A percentile compares a stretch with the other conserved stretches of the same genome.
phyloP scores from a whole-genome alignment of 2,113 vertebrate species.

The Sinocyclocheilus anshuiensis region DNA sequence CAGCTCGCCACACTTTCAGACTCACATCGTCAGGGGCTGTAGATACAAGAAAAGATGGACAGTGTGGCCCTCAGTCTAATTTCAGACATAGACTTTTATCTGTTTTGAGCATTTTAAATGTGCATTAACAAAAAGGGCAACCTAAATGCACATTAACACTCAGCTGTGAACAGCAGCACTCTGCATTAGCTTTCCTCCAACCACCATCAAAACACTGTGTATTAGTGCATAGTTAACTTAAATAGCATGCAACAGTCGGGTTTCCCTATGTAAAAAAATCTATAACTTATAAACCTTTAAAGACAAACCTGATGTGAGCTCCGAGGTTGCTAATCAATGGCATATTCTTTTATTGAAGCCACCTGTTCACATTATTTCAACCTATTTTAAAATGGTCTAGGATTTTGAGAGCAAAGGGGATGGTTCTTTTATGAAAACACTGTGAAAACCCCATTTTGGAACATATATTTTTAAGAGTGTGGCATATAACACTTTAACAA shows the following conservation, averaged over 20 bases:
- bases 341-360: neutral
- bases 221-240: neutral
- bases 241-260: neutral
- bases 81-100: neutral
- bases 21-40: constrained; percentile 75
- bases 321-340: neutral
- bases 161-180: neutral
- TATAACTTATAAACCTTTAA: neutral
- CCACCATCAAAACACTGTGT: neutral
- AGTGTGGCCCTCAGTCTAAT: neutral
- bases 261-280: neutral
- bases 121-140: neutral
- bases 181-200: neutral
- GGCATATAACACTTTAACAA: neutral
- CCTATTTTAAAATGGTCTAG: too few species aligned
- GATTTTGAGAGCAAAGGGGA: neutral
- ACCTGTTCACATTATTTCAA: too few species aligned
- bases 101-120: neutral
- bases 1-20: constrained; percentile 76
- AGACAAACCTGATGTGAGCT: neutral
- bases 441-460: neutral
- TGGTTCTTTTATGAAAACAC: neutral
- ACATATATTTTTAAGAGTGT: neutral
- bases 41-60: neutral
- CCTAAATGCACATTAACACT: neutral